Evolutionary conservation across 2,113 vertebrate genomes (phyloP).

Genomic region (Lontra canadensis): DNA sequence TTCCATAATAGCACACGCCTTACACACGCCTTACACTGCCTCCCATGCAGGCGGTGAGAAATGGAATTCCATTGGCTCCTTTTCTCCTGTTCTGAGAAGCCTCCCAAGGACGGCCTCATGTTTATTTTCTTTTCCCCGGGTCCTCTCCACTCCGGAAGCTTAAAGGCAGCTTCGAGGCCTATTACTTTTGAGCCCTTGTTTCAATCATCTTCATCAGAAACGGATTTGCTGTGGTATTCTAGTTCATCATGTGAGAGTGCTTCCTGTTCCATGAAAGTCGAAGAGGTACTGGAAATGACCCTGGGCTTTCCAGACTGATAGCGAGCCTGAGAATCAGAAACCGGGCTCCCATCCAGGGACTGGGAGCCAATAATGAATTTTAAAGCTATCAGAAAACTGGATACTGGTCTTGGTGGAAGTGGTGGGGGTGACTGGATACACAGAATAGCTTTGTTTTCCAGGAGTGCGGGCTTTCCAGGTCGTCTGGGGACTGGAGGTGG

Average conservation of each 20-base stretch:
- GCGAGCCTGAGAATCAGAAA: constrained; percentile 51
- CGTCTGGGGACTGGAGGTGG: constrained; percentile 20
- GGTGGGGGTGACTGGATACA: background rate
- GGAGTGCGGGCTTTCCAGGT: constrained; percentile 41
- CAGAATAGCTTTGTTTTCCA: constrained; percentile 61
- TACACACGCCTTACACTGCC: fast-evolving
- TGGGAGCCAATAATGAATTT: constrained; percentile 30
- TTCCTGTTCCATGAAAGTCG: constrained; percentile 32
- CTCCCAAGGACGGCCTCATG: background rate
- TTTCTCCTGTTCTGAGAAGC: background rate
- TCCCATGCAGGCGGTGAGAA: background rate
- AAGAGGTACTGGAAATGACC: constrained; percentile 40
- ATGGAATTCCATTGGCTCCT: background rate
- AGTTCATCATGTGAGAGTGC: background rate
- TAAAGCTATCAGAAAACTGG: constrained; percentile 60
- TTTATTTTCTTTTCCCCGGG: background rate
- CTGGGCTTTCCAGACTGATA: constrained; percentile 44
- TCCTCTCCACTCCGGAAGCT: background rate
- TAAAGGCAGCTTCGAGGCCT: background rate
- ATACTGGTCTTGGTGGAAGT: constrained; percentile 29
- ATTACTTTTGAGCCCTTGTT: background rate
- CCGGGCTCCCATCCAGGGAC: constrained; percentile 44
- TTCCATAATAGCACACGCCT: background rate
- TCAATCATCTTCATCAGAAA: background rate
- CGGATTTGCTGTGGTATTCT: background rate